Conservation (phyloP, 2,113 vertebrate species). For the Heterotis niloticus region DNA sequence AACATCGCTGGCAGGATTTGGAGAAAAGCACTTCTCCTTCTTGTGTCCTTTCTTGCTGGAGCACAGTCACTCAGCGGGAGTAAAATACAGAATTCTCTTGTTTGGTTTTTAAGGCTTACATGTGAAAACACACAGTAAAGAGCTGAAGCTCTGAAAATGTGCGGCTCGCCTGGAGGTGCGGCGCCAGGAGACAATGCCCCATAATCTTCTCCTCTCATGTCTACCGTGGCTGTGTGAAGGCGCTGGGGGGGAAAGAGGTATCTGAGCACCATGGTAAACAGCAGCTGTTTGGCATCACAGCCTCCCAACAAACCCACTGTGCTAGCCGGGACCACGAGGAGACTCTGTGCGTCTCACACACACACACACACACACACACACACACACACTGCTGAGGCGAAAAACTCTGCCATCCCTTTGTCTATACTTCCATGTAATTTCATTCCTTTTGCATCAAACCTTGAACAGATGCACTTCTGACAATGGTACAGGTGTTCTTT, state of each 20-base stretch:
- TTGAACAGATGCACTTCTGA: neutral
- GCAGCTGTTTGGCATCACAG: neutral
- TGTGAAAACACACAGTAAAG: neutral
- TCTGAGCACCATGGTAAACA: neutral
- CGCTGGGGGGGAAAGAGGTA: neutral
- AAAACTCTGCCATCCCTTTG: too few relatives aligned
- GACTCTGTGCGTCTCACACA: too few relatives aligned
- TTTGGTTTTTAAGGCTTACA: neutral
- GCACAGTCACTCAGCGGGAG: neutral
- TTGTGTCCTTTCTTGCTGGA: too few relatives aligned
- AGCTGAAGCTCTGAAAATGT: neutral
- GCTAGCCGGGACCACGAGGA: neutral
- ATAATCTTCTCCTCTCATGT: neutral
- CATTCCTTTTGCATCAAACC: neutral
- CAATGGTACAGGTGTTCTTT: neutral
- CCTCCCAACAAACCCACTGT: neutral
- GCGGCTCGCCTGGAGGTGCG: neutral
- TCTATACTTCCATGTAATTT: neutral
- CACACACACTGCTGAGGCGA: too few relatives aligned
- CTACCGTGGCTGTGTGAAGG: neutral
- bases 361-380: too few relatives aligned
- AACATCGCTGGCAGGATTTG: too few relatives aligned
- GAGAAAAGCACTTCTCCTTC: too few relatives aligned
- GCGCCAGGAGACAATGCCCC: neutral
- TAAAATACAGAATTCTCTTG: neutral